Conservation (phyloP, 2,113 vertebrate species). For the Vireo altiloquus region DNA sequence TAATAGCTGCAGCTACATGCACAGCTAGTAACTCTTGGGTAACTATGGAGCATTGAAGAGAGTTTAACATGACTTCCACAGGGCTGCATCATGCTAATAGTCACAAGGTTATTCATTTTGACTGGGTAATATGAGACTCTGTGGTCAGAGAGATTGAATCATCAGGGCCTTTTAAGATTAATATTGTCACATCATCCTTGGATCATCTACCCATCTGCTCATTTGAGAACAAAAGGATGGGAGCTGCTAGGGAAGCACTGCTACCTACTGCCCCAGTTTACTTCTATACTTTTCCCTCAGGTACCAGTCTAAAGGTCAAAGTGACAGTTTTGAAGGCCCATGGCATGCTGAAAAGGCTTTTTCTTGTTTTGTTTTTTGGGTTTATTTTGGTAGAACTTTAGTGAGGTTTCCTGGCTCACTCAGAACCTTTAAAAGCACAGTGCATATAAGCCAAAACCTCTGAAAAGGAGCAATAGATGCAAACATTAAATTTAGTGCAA, state of each 20-base stretch:
- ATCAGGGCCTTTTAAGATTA: neutral
- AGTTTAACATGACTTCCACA: neutral
- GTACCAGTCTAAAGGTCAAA: neutral
- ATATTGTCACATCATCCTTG: neutral
- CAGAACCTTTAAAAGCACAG: neutral
- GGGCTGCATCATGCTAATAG: neutral
- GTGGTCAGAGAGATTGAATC: neutral
- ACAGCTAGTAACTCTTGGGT: neutral
- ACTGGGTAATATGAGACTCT: neutral
- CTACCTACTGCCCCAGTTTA: neutral
- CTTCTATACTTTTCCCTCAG: neutral
- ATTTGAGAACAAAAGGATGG: neutral
- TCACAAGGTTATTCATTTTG: neutral
- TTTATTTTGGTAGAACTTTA: neutral
- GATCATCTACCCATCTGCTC: neutral
- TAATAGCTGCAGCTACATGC: neutral
- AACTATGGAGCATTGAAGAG: neutral
- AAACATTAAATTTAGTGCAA: neutral
- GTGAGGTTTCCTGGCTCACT: neutral
- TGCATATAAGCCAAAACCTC: neutral
- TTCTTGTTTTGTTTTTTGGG: neutral
- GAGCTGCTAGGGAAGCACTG: neutral
- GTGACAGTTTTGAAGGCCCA: neutral
- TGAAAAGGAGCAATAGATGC: neutral
- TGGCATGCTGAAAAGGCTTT: neutral